phyloP scores from a whole-genome alignment of 1,140 invertebrate genomes.

The Pissodes strobi region DNA sequence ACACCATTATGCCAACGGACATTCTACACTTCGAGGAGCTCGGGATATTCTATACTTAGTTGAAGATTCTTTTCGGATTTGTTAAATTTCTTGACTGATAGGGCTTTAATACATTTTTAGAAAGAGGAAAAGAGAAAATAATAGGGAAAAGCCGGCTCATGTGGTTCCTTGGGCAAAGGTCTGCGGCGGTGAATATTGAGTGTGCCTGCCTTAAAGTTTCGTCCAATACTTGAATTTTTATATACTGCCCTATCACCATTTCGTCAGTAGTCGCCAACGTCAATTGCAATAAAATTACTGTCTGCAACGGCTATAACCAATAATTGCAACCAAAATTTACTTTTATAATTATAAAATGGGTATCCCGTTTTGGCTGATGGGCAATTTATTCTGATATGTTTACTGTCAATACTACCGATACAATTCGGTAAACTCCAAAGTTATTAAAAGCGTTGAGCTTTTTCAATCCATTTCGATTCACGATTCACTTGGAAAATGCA shows the following conservation, averaged over 20 bases:
- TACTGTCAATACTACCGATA: too few relatives aligned
- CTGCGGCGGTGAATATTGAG: constrained; percentile 14
- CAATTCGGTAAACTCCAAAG: too few relatives aligned
- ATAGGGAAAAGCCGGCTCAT: constrained; percentile 19
- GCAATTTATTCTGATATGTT: too few relatives aligned
- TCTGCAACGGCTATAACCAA: constrained; percentile 55
- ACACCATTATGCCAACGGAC: too few relatives aligned
- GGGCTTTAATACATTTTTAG: not conserved
- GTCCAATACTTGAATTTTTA: constrained; percentile 35
- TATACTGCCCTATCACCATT: constrained; percentile 49
- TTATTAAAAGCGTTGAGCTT: too few relatives aligned
- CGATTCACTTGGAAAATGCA: constrained; percentile 15
- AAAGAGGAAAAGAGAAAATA: constrained; percentile 25
- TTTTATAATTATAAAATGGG: constrained; percentile 57
- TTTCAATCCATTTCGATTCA: too few relatives aligned
- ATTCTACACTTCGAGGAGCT: too few relatives aligned
- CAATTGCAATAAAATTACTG: too few relatives aligned
- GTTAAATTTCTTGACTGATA: not conserved
- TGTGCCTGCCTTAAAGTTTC: constrained; percentile 20
- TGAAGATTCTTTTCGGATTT: too few relatives aligned
- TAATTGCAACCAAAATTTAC: constrained; percentile 54
- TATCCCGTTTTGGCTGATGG: constrained; percentile 49
- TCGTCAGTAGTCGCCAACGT: constrained; percentile 52
- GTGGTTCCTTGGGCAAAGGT: constrained; percentile 10
- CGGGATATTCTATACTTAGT: not conserved